Evolutionary conservation across 1,140 invertebrate species (phyloP).

Genomic region (Oedothorax gibbosus): DNA sequence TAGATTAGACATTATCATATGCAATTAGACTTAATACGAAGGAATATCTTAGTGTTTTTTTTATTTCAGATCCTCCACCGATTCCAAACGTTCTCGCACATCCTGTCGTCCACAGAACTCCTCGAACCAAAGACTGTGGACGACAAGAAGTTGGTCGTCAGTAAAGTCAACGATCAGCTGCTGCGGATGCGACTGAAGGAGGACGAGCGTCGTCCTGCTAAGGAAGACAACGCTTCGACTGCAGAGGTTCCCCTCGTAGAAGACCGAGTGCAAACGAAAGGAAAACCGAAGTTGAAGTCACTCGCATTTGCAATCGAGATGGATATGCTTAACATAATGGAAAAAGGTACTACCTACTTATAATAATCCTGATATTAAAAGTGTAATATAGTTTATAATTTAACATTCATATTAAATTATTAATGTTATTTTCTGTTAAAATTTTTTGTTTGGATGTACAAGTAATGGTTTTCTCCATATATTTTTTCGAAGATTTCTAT

Average conservation of each 20-base stretch:
- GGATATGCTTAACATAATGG: conserved; percentile 2
- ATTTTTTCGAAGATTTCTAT: neutral
- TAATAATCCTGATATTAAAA: neutral
- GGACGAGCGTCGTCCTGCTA: neutral
- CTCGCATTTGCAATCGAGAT: conserved; percentile 25
- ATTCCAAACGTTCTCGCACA: conserved; percentile 89
- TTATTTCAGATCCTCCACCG: conserved; percentile 72
- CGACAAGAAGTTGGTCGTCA: neutral
- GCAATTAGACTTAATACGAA: too few relatives aligned
- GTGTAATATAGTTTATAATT: neutral
- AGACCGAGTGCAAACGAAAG: neutral
- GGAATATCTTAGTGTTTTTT: too few relatives aligned
- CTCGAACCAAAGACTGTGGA: neutral
- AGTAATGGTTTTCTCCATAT: neutral
- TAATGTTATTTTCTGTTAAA: neutral
- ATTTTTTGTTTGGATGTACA: neutral
- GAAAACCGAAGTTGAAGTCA: conserved; percentile 12
- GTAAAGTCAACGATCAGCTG: neutral
- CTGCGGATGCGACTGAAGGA: neutral
- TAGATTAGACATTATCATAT: too few relatives aligned
- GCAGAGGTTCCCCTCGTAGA: neutral
- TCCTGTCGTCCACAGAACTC: conserved; percentile 81
- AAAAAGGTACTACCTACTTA: conserved; percentile 17
- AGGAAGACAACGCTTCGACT: neutral
- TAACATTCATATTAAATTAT: neutral